These are phyloP conservation scores for Paralichthys olivaceus DNA, from an alignment of 2,113 vertebrate species.

Conservation along the genomic window DNA sequence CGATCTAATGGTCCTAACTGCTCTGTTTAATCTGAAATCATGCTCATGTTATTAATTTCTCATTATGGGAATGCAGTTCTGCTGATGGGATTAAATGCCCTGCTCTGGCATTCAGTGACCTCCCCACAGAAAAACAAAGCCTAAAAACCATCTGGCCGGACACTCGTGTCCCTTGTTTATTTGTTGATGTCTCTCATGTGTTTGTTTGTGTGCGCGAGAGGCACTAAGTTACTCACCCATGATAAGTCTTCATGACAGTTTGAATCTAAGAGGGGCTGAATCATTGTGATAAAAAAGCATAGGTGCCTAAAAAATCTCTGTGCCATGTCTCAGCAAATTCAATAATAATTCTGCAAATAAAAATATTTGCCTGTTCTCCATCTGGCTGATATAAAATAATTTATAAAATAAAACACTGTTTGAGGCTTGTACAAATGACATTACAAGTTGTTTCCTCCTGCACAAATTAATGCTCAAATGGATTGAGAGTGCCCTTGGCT, in stretches of 20 bases:
- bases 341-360: constrained; percentile 6
- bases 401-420: constrained; percentile 18
- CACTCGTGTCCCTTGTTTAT: constrained; percentile 65
- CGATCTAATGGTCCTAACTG: constrained; percentile 85
- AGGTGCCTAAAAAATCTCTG: background rate
- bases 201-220: constrained; percentile 24
- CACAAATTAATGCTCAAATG: constrained; percentile 69
- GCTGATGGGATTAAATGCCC: constrained; percentile 82
- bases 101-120: constrained; percentile 67
- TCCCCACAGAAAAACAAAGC: constrained; percentile 65
- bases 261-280: background rate
- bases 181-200: constrained; percentile 56
- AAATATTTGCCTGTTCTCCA: background rate
- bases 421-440: constrained; percentile 1
- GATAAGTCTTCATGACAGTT: constrained; percentile 34
- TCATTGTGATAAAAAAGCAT: constrained; percentile 11
- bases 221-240: constrained; percentile 43
- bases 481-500: constrained; percentile 67
- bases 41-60: constrained; percentile 85
- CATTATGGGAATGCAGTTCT: constrained; percentile 84
- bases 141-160: constrained; percentile 74
- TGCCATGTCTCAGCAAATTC: constrained; percentile 4
- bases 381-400: constrained; percentile 16
- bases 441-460: constrained; percentile 2
- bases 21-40: constrained; percentile 84